These are phyloP conservation scores for Oryzias sinensis DNA, from an alignment of 2,797 vertebrate genomes.

Conservation along the genomic window DNA sequence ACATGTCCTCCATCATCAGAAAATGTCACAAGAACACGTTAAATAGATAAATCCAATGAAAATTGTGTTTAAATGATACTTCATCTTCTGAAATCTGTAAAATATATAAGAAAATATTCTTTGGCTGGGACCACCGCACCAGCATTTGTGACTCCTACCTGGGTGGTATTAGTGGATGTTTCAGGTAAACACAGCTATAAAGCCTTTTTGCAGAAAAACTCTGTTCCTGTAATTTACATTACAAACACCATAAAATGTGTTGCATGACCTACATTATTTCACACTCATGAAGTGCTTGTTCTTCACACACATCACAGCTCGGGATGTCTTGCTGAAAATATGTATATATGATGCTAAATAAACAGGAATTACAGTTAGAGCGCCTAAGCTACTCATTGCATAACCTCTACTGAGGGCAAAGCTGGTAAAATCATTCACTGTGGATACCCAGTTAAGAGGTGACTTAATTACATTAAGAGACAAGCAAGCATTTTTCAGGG, in stretches of 20 bases:
- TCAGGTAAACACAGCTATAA: constrained; percentile 5
- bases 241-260: constrained; percentile 24
- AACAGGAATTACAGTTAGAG: constrained; percentile 22
- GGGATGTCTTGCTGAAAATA: constrained; percentile 17
- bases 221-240: constrained; percentile 19
- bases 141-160: constrained; percentile 18
- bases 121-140: constrained; percentile 25
- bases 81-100: too few species aligned
- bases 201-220: background rate
- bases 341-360: constrained; percentile 29
- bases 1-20: too few species aligned
- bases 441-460: constrained; percentile 23
- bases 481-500: constrained; percentile 8
- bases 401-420: constrained; percentile 18
- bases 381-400: constrained; percentile 4
- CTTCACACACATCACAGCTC: too few species aligned
- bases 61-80: too few species aligned
- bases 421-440: constrained; percentile 11
- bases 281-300: constrained; percentile 13
- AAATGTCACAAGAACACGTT: too few species aligned
- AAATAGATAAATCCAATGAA: too few species aligned
- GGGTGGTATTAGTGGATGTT: constrained; percentile 9
- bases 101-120: background rate
- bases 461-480: constrained; percentile 26
- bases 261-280: constrained; percentile 23